Evolutionary conservation across 2,113 vertebrate species (phyloP), one percentile per base, ranked within the genome.

Genomic region (Erinaceus europaeus): DNA sequence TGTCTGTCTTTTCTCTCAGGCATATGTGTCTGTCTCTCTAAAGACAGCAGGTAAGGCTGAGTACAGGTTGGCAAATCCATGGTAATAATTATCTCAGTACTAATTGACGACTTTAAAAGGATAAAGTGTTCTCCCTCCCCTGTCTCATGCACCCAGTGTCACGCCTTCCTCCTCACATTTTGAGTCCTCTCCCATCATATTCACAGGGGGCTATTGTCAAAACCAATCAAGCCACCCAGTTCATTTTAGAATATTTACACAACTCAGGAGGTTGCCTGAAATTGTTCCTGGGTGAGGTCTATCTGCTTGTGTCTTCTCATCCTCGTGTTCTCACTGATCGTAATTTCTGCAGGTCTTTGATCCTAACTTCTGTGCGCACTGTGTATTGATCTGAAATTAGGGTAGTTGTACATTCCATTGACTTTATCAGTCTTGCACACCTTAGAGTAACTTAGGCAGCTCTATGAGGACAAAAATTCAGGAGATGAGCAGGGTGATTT

Each of bases 1-100:
- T 21, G 55, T 81, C 25, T 9, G 1, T n/a, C 65, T 82, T n/a
- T 9, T 75, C 29, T 64, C 21, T 64, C 10, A 4, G 5, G 21
- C 0, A 1, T 1, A 7, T 1, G 9, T 50, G 14, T 25, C 10
- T 23, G 0, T 1, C 53, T 4, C 64, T 50, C 59, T 61, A 21
- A 32, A 57, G 40, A 59, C 15, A 11, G 12, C 13, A 32, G 15
- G 5, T 4, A 4, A 12, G 15, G 36, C 14, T 64, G 34, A 15
- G 3, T 50, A 13, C n/a, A 17, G 15, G n/a, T 14, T n/a, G 44
- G 73, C 72, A 86, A 52, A 32, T n/a, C 36, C 40, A 0, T 23
- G 29, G 23, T 9, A 25, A n/a, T n/a, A n/a, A n/a, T n/a, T n/a
- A n/a, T n/a, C n/a, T n/a, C 13, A 2, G 6, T 20, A 25, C 38